Base-by-base conservation (phyloP, 2,113 vertebrate species). In the Triplophysa siluroides region DNA sequence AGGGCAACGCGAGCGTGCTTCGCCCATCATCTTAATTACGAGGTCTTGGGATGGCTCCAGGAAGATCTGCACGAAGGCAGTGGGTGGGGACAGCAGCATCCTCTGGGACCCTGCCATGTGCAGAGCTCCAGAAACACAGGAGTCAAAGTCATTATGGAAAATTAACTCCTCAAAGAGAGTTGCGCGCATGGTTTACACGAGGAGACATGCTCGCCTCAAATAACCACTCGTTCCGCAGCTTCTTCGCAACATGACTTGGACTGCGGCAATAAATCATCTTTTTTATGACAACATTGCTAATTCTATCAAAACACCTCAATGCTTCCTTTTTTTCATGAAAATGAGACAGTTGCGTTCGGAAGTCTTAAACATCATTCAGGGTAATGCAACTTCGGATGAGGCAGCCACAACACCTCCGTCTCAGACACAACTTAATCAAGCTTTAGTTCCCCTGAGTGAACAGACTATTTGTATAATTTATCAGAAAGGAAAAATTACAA, bases 21-120 rank as follows among this genome's bases (percentile, higher is more conserved):
- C 93, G 83, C 88, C 88, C 87, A 88, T 92, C 90, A 94, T 92
- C 93, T 91, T 93, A 94, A 95, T 94, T 92, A 92, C 90, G 66
- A 85, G 85, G 87, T 86, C 69, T 88, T 76, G 69, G 24, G 87
- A 87, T 84, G 78, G 81, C 88, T 84, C 83, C 77, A 79, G 33
- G 82, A 85, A 87, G 70, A 85, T 89, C 79, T 88, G 83, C 83
- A 86, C 75, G 80, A 61, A 47, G 50, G 70, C 86, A 82, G 88
- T 82, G 56, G 64, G 65, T 56, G 61, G 33, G 78, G 81, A 74
- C 69, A 70, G 78, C 13, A 7, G 52, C 80, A 83, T 92, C 91
- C 91, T 90, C 87, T 64, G 89, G 90, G 90, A 91, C 86, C 76
- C 86, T 86, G 89, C 88, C 83, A 91, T 88, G 78, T 88, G 83